Conservation (phyloP, 1,140 invertebrate species). For the Drosophila sproati region DNA sequence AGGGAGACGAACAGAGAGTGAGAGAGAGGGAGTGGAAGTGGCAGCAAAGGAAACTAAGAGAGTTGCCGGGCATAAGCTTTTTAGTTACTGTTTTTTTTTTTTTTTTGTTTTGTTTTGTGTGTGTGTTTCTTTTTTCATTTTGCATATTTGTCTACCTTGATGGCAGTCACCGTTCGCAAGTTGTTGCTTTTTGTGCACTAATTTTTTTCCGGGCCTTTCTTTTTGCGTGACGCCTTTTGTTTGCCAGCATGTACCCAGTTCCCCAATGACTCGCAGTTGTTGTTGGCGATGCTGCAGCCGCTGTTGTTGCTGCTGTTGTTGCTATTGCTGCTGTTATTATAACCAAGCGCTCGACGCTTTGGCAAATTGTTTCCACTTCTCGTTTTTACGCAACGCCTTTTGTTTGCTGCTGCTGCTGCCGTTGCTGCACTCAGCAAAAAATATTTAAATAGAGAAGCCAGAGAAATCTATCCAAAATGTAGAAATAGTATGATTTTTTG, state of each 20-base stretch:
- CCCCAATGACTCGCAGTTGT: constrained; percentile 41
- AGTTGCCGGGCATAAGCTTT: constrained; percentile 38
- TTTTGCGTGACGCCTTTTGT: constrained; percentile 64
- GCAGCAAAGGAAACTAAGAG: constrained; percentile 3
- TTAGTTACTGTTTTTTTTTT: constrained; percentile 6
- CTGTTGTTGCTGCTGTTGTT: constrained; percentile 12
- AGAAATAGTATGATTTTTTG: no score
- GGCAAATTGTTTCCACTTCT: constrained; percentile 78
- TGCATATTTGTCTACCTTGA: constrained; percentile 74
- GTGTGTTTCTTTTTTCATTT: constrained; percentile 19
- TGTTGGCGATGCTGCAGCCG: background rate
- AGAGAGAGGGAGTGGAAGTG: background rate
- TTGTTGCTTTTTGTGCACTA: constrained; percentile 69
- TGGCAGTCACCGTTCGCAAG: constrained; percentile 42
- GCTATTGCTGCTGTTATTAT: constrained; percentile 68
- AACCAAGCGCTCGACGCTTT: constrained; percentile 75
- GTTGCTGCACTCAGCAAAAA: background rate
- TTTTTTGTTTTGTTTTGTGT: background rate
- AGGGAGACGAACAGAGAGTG: background rate
- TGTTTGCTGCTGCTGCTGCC: constrained; percentile 35
- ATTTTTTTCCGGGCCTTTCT: constrained; percentile 58
- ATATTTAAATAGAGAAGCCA: background rate
- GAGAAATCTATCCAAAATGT: no score
- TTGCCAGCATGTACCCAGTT: constrained; percentile 41
- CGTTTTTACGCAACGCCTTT: constrained; percentile 51